phyloP scores from a whole-genome alignment of 2,888 invertebrate species.

The Drosophila multiciliata region DNA sequence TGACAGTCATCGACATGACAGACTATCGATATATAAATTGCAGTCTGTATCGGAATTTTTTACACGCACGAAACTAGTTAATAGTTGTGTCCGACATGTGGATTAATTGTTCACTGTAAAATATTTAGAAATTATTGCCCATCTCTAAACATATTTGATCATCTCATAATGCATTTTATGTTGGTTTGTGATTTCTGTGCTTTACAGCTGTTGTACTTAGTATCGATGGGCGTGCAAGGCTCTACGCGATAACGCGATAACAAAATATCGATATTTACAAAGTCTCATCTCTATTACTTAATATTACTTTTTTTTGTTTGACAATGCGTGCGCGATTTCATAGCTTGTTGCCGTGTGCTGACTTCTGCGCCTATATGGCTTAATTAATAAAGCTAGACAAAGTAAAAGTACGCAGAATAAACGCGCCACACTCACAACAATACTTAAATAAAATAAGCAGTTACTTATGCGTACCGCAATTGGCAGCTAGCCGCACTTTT shows the following conservation, averaged over 20 bases:
- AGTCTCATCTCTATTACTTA: slow-evolving; percentile 36
- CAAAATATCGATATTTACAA: slow-evolving; percentile 29
- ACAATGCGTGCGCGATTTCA: slow-evolving; percentile 52
- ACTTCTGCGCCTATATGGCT: slow-evolving; percentile 24
- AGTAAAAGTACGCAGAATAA: slow-evolving; percentile 10
- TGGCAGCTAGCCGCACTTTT: slow-evolving; percentile 25
- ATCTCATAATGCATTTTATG: background rate
- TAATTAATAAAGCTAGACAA: slow-evolving; percentile 9
- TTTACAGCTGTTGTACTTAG: slow-evolving; percentile 10
- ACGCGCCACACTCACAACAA: background rate
- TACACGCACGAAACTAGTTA: background rate
- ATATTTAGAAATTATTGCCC: background rate
- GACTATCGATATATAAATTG: slow-evolving; percentile 10
- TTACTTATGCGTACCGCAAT: slow-evolving; percentile 2
- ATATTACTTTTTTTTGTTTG: slow-evolving; percentile 33
- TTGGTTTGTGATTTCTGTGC: background rate
- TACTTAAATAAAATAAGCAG: slow-evolving; percentile 12
- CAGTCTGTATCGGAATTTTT: background rate
- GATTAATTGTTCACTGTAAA: background rate
- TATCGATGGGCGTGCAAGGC: background rate
- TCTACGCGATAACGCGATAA: slow-evolving; percentile 10
- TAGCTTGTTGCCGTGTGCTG: slow-evolving; percentile 17
- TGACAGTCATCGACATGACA: background rate
- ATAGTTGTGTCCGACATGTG: too few relatives aligned
- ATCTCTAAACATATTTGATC: background rate